Conservation (phyloP, 2,113 vertebrate species). For the Riparia riparia region DNA sequence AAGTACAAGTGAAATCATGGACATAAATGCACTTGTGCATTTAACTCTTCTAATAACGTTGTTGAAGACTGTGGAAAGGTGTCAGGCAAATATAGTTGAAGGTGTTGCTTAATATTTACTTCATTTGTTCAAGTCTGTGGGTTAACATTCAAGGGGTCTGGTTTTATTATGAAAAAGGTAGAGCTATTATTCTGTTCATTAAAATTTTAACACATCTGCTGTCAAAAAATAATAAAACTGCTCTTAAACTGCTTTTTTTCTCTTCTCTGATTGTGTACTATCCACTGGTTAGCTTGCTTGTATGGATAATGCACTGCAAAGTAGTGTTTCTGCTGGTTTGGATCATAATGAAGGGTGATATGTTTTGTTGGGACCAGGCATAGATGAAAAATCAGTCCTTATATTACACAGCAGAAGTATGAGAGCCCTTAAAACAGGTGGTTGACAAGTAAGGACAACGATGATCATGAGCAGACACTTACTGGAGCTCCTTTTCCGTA, state of each 20-base stretch:
- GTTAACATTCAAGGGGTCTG: neutral
- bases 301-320: neutral
- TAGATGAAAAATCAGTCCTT: neutral
- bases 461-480: neutral
- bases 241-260: neutral
- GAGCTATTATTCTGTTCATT: neutral
- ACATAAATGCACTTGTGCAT: neutral
- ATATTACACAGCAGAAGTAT: neutral
- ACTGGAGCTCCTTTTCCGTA: neutral
- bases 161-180: neutral
- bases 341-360: neutral
- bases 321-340: neutral
- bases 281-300: neutral
- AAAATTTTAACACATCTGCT: neutral
- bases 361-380: neutral
- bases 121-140: neutral
- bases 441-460: neutral
- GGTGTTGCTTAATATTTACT: neutral
- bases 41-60: neutral
- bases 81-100: neutral
- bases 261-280: neutral
- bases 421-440: neutral
- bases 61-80: neutral
- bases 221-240: neutral
- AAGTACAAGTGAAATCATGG: neutral